Conservation (phyloP, 2,797 vertebrate species). For the Glossophaga mutica region DNA sequence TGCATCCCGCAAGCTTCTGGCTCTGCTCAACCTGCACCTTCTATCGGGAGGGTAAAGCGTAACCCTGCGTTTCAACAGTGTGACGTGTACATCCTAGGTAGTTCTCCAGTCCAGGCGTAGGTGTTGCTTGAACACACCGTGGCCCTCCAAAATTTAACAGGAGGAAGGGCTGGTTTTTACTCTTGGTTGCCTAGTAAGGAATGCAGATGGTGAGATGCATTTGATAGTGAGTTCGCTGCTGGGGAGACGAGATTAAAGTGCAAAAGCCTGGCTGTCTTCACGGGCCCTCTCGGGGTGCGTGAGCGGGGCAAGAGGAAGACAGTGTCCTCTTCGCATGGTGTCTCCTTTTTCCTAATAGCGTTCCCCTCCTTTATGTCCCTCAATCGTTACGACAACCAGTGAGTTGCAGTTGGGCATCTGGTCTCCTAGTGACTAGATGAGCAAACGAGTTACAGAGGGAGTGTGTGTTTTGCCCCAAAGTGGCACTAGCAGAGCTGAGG, state of each 20-base stretch:
- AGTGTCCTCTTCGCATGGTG: not conserved
- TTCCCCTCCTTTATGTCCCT: not conserved
- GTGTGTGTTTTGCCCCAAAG: too few species aligned
- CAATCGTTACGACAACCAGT: not conserved
- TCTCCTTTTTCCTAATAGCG: not conserved
- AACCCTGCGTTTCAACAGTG: not conserved
- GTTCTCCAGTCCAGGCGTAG: not conserved
- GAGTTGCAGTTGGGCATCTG: too few species aligned
- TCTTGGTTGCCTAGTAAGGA: not conserved
- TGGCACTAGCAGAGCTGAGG: not conserved
- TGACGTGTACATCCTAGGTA: not conserved
- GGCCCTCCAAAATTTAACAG: not conserved
- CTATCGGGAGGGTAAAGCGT: not conserved
- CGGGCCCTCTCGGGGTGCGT: rapidly evolving
- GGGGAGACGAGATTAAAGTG: not conserved
- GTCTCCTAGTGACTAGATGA: not conserved
- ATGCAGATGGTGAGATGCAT: not conserved
- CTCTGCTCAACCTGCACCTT: not conserved
- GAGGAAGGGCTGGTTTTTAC: not conserved
- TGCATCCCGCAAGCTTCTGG: not conserved
- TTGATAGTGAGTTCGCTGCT: not conserved
- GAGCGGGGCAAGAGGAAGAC: not conserved
- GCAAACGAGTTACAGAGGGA: not conserved
- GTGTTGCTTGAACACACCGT: not conserved
- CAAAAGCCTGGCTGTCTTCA: not conserved